Evolutionary conservation across 2,888 invertebrate species (phyloP).

Genomic region (Alloscopus bannaensis): DNA sequence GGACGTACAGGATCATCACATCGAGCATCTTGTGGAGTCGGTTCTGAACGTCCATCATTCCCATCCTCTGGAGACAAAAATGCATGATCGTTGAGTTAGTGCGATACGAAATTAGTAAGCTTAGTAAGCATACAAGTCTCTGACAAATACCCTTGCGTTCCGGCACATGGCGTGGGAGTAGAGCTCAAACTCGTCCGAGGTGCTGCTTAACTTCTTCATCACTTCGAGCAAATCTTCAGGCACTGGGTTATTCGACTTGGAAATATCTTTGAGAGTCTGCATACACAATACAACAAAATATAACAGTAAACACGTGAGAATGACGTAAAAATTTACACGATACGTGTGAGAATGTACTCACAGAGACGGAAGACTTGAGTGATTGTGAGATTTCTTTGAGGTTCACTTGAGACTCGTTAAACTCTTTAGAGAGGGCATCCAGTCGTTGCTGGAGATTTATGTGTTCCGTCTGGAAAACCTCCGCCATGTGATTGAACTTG

Average conservation of each 20-base stretch:
- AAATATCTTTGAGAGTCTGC: conserved; percentile 60
- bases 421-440: conserved; percentile 55
- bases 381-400: conserved; percentile 63
- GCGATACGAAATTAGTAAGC: too few species aligned
- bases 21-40: conserved; percentile 73
- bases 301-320: background rate
- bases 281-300: conserved; percentile 2
- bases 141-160: conserved; percentile 66
- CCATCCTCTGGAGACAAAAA: conserved; percentile 64
- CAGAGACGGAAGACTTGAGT: conserved; percentile 58
- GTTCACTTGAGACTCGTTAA: conserved; percentile 65
- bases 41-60: conserved; percentile 71
- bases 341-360: conserved; percentile 14
- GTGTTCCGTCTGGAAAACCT: conserved; percentile 70
- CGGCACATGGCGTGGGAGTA: conserved; percentile 60
- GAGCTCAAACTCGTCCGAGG: conserved; percentile 66
- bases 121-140: background rate
- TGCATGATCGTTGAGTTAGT: background rate
- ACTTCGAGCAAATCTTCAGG: conserved; percentile 59
- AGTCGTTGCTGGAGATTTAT: conserved; percentile 61
- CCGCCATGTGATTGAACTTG: conserved; percentile 69
- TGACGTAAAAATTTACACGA: background rate
- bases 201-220: conserved; percentile 57
- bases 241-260: conserved; percentile 41
- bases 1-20: conserved; percentile 72